phyloP scores from a whole-genome alignment of 2,113 vertebrate species.

The Anseranas semipalmata region DNA sequence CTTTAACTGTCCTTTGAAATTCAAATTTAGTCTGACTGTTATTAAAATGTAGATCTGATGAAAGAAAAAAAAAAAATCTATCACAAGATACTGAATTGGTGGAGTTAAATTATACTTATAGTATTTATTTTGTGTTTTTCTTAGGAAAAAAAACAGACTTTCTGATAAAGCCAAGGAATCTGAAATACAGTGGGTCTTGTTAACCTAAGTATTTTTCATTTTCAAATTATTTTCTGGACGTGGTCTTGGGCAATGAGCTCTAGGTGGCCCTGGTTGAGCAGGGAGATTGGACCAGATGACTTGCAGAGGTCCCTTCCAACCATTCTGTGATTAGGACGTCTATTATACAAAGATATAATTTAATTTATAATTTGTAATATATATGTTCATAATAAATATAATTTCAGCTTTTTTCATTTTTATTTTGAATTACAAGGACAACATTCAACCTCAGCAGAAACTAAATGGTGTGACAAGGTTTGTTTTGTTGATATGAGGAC shows the following conservation, averaged over 20 bases:
- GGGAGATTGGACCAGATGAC: too few species aligned
- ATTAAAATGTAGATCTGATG: not conserved
- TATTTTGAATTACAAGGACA: not conserved
- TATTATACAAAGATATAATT: not conserved
- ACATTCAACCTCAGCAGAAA: not conserved
- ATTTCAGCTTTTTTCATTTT: not conserved
- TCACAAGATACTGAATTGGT: rapidly evolving
- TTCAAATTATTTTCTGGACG: not conserved
- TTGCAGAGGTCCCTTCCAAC: not conserved
- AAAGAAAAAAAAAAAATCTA: not conserved
- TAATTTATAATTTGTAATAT: not conserved
- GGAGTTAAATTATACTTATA: not conserved
- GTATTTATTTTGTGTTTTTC: not conserved
- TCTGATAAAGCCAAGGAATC: not conserved
- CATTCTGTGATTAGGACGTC: not conserved
- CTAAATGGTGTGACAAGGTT: not conserved
- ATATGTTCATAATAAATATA: not conserved
- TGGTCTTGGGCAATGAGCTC: not conserved
- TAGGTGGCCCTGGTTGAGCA: not conserved
- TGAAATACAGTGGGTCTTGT: not conserved
- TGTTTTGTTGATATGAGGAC: not conserved
- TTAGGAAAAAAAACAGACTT: not conserved
- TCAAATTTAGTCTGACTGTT: not conserved
- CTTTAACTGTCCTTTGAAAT: not conserved
- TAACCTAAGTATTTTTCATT: not conserved